phyloP scores from a whole-genome alignment of 1,140 invertebrate species.

The Cardiocondyla obscurior region DNA sequence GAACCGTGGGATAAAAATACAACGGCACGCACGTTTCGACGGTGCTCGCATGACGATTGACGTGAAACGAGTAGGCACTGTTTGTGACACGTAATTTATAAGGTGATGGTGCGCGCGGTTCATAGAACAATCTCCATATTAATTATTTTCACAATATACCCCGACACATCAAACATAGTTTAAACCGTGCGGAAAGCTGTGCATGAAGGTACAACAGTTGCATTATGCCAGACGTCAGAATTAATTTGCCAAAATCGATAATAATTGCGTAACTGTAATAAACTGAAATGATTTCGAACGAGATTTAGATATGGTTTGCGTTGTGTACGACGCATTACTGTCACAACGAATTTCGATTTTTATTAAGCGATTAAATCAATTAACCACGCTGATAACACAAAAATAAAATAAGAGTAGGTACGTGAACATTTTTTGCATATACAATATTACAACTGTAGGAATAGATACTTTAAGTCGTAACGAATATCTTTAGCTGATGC shows the following conservation, averaged over 20 bases:
- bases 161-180: background rate
- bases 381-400: background rate
- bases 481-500: background rate
- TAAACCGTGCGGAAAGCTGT: constrained; percentile 2
- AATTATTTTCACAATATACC: background rate
- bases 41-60: background rate
- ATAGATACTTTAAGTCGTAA: too few species aligned
- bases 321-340: background rate
- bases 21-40: background rate
- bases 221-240: background rate
- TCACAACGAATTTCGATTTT: background rate
- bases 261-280: background rate
- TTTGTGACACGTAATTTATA: background rate
- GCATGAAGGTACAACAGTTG: background rate
- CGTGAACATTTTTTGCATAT: too few species aligned
- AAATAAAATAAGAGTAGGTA: too few species aligned
- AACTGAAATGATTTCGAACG: background rate
- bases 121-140: background rate
- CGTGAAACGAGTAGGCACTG: background rate
- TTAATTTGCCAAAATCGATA: background rate
- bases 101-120: background rate
- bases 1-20: background rate
- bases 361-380: background rate
- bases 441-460: too few species aligned
- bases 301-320: background rate